Evolutionary conservation across 2,113 vertebrate genomes (phyloP), one percentile per base, ranked within the genome.

Genomic region (Baryphthengus martii): DNA sequence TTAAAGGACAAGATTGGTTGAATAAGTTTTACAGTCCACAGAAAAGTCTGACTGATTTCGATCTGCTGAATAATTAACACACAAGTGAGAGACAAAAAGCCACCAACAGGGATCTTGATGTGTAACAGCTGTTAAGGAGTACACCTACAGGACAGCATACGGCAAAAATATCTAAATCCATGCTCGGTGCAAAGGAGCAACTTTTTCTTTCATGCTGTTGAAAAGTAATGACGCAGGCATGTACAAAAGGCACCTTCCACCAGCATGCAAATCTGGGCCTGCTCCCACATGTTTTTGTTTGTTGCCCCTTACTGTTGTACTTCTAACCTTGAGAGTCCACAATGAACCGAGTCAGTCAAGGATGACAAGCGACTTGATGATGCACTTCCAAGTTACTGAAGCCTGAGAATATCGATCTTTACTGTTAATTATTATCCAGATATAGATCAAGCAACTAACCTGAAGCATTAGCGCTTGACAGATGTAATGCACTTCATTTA

Each of bases 371-470:
- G 6, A 74, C 59, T 66, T 44, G 55, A 84, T 47, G 42, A 19
- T 50, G 70, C 39, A 61, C 61, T 86, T 80, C 11, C 25, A 68
- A 75, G 35, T 68, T 87, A 86, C 28, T 90, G 68, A 55, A 24
- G 61, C 65, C 39, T 90, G 47, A 67, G 52, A 96, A 78, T 74
- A 90, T 89, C 78, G 20, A 77, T 71, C 42, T 47, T 89, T 47
- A 17, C n/a, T 78, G 83, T 95, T 93, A 94, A 95, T 95, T 71
- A 94, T 93, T 92, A 92, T 9, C 49, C 73, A 90, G 74, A 55
- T 33, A 31, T 24, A 87, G 23, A 70, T 40, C 55, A 83, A 85
- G 52, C 24, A 84, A 65, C 56, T 88, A 84, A 84, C 47, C 23
- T 39, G 21, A 86, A 70, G n/a, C 35, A 71, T 56, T 47, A 78